Base-by-base conservation (phyloP, 2,113 vertebrate species). In the Dendrocopos noguchii region DNA sequence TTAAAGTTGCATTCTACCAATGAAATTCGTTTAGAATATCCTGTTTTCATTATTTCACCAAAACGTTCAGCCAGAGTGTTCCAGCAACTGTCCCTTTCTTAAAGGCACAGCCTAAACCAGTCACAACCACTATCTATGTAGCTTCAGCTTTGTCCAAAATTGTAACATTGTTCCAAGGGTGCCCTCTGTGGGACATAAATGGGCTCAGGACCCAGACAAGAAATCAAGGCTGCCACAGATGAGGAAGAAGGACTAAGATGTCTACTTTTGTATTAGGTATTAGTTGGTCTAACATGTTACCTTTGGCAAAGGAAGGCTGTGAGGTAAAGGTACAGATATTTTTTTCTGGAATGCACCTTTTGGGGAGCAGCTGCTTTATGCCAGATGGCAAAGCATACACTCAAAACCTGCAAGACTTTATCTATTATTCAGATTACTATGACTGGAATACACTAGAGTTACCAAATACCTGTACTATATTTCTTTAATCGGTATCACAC, bases 111-210 rank as follows among this genome's bases (percentile, higher is more conserved):
- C 36, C 36, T 36, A 36, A 36, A 36, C 8, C 36, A 10, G 36
- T 36, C 36, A 36, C 36, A 36, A 36, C 15, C 6, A 0, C 12
- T 27, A 0, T 18, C n/a, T 29, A 0, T 14, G 10, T 24, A 31
- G n/a, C n/a, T 80, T 55, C 17, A n/a, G 29, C 10, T 5, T 50
- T 2, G 0, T 25, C 67, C 36, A 18, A 7, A 81, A 34, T 8
- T 27, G 29, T 52, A 91, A 56, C 55, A 64, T 47, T 0, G 6
- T 52, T 89, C 2, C 1, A 34, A 81, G 71, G 70, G 63, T 87
- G 84, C 71, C 81, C 74, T 93, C 78, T 67, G 92, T 2, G 44
- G 84, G 87, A 89, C 24, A 31, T 11, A 5, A 42, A 46, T 24
- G 53, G 9, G 31, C 15, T 75, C 12, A 12, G 19, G 71, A 31